These are phyloP conservation scores for Orestias chungarensis DNA, from an alignment of 2,797 vertebrate genomes.

Conservation along the genomic window DNA sequence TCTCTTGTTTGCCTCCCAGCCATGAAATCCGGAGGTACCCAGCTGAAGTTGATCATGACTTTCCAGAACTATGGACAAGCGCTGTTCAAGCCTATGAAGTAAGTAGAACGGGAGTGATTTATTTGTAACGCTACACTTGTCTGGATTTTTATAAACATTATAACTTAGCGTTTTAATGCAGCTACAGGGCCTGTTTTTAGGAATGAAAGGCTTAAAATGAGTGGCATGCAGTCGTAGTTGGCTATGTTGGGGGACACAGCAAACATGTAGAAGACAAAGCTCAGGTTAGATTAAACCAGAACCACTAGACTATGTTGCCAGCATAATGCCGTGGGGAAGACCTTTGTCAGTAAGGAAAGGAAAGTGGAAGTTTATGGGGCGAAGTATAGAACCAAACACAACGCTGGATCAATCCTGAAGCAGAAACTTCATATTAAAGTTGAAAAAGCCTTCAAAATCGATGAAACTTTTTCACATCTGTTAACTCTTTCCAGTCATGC, in stretches of 20 bases:
- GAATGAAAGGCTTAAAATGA: neutral
- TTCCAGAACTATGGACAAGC: slow-evolving; percentile 99
- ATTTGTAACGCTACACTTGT: neutral
- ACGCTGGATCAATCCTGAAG: neutral
- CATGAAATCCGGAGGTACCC: slow-evolving; percentile 99
- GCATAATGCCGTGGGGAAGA: neutral
- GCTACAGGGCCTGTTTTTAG: neutral
- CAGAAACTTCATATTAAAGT: neutral
- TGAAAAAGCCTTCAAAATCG: neutral
- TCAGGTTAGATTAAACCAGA: neutral
- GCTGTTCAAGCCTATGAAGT: slow-evolving; percentile 85
- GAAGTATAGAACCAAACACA: neutral
- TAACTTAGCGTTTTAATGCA: too few species aligned
- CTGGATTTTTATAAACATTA: neutral
- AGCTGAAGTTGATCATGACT: slow-evolving; percentile 98
- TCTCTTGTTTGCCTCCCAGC: slow-evolving; percentile 77
- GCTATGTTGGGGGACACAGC: neutral
- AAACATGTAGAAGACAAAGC: neutral
- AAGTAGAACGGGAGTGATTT: slow-evolving; percentile 49
- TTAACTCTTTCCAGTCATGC: neutral
- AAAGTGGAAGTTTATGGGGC: too few species aligned
- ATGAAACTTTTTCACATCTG: neutral
- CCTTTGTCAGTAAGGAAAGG: neutral
- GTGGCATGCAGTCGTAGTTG: neutral
- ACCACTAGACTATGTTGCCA: neutral